These are phyloP conservation scores for Siniperca chuatsi DNA, from an alignment of 2,113 vertebrate species.

Conservation along the genomic window DNA sequence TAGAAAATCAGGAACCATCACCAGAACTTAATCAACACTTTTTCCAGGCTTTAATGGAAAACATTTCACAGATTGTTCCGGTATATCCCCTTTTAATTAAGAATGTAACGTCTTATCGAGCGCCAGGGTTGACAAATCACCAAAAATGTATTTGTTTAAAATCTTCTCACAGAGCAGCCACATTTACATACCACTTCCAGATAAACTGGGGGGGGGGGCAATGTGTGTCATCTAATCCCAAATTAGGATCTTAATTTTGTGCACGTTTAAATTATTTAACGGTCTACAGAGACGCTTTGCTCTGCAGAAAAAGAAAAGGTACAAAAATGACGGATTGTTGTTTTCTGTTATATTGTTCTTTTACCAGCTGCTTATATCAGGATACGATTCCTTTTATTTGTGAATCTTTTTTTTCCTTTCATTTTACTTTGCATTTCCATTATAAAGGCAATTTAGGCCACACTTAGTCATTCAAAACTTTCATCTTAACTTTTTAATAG, in stretches of 20 bases:
- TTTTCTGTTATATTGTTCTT: conserved; percentile 17
- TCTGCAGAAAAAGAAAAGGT: background rate
- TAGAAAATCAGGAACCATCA: conserved; percentile 68
- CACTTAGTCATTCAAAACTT: background rate
- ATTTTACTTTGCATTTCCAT: background rate
- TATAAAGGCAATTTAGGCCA: background rate
- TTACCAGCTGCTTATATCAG: background rate
- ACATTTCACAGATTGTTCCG: conserved; percentile 77
- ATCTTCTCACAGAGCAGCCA: conserved; percentile 45
- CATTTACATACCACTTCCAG: conserved; percentile 64
- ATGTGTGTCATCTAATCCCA: conserved; percentile 62
- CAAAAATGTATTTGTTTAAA: conserved; percentile 66
- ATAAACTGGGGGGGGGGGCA: conserved; percentile 50
- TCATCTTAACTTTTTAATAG: background rate
- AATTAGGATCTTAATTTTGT: conserved; percentile 71
- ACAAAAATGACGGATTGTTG: background rate
- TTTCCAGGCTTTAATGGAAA: conserved; percentile 66
- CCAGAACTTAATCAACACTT: conserved; percentile 65
- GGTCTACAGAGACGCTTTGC: conserved; percentile 36
- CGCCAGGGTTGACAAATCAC: conserved; percentile 70
- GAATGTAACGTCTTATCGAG: conserved; percentile 70
- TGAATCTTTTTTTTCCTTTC: background rate
- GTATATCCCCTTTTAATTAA: conserved; percentile 78
- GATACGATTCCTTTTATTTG: background rate
- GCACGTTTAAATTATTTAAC: conserved; percentile 24